A percentile compares a stretch with the other conserved stretches of the same genome.
Evolutionary conservation across 2,113 vertebrate species (phyloP).

Genomic region (Euleptes europaea): DNA sequence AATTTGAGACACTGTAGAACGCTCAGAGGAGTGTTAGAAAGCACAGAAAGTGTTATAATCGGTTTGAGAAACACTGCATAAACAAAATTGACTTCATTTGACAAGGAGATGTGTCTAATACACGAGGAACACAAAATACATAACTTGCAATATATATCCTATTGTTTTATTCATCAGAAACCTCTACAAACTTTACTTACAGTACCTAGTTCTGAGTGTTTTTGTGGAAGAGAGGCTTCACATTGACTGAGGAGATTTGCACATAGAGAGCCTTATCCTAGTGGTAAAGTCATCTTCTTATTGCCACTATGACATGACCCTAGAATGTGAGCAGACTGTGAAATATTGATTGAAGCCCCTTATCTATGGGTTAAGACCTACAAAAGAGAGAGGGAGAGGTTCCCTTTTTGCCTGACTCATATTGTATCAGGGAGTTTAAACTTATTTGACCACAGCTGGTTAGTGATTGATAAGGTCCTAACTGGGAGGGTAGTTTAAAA

Average conservation of each 20-base stretch:
- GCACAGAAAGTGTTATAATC: constrained; percentile 54
- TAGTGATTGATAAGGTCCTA: too few relatives aligned
- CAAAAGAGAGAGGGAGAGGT: too few relatives aligned
- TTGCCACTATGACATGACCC: background rate
- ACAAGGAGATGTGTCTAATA: constrained; percentile 13
- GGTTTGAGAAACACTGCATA: constrained; percentile 53
- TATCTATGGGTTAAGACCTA: too few relatives aligned
- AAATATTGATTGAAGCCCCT: too few relatives aligned
- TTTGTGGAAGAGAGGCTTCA: background rate
- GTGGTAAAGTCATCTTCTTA: background rate
- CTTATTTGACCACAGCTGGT: too few relatives aligned
- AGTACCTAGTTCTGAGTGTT: background rate
- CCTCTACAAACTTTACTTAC: background rate
- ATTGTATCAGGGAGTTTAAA: too few relatives aligned
- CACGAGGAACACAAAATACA: constrained; percentile 33
- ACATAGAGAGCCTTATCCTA: background rate
- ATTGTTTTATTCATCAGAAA: background rate
- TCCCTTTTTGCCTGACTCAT: too few relatives aligned
- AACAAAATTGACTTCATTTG: constrained; percentile 43
- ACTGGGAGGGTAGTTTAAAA: too few relatives aligned
- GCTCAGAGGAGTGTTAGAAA: constrained; percentile 52
- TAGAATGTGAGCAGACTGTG: too few relatives aligned
- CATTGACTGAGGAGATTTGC: background rate
- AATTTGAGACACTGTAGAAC: constrained; percentile 62
- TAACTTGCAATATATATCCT: constrained; percentile 28